Base-by-base conservation (phyloP, 2,113 vertebrate genomes). In the Balaeniceps rex region DNA sequence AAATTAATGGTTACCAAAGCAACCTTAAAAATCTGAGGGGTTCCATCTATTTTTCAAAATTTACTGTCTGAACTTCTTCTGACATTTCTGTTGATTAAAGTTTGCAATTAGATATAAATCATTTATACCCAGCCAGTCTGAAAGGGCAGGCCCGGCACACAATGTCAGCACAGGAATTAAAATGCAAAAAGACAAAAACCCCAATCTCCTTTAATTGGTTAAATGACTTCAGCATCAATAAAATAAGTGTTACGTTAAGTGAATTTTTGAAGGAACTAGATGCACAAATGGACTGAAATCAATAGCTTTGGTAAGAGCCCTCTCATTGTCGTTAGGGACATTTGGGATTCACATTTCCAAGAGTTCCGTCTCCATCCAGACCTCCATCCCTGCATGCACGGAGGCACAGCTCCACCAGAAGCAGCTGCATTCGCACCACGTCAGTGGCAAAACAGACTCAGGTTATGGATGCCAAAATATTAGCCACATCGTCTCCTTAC, bases 1-100 rank as follows among this genome's bases (percentile, higher is more conserved):
- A 84, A 94, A 84, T 54, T 49, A 86, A 75, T 0, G 15, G 88
- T 90, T 97, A 88, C 88, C 83, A 90, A 96, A 93, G 81, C 77
- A 88, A 94, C 76, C 58, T 75, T 80, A n/a, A 68, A 78, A 72
- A 89, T 64, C 52, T 2, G 24, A 89, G 36, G 33, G 15, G 31
- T 54, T 79, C 58, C 83, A 76, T 40, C 52, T 58, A 72, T 24
- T 72, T 72, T 46, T 68, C 61, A 55, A 47, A 82, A 84, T 36
- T 36, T 44, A 18, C 75, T 57, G 40, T 11, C 92, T 91, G 88
- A 95, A 84, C 90, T 69, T 55, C 65, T 68, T 46, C 40, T 91
- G 80, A 84, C 72, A 63, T 18, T 70, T 78, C 55, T 77, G 52
- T 83, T 89, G 88, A 95, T 91, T 86, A 46, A 81, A 92, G 70